Evolutionary conservation across 2,888 invertebrate species (phyloP), one percentile per base, ranked within the genome.

Genomic region (Papilio demoleus): DNA sequence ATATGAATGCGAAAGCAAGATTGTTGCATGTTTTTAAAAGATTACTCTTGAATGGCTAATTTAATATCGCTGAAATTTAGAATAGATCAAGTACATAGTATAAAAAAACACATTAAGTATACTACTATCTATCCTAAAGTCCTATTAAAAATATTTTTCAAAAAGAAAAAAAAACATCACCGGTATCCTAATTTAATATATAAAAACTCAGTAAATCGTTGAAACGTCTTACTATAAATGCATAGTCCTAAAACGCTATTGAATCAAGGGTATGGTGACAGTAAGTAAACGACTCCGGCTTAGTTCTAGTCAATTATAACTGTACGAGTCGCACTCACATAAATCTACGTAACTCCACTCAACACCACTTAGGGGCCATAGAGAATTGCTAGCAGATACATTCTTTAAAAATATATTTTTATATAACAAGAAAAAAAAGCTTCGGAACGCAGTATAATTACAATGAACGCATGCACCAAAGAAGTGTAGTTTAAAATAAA

Each of bases 401-500:
- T 72, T 68, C 73, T 69, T 68, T 72, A 67, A 72, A 73, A 72
- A 73, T 71, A 59, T 64, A 71, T 73, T 69, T 70, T 70, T 70
- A 50, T 45, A 45, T 53, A 53, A 53, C 50, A 50, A 6, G 70
- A 68, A 71, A 67, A 69, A 68, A 68, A 68, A 67, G 70, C 72
- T 70, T 59, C 60, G 70, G 71, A 70, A 70, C 63, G 53, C 61
- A 63, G n/a, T 62, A 58, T 73, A 71, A 74, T 74, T 71, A 74
- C 82, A 81, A 83, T 81, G 81, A 78, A 79, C 78, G 82, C 77
- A 77, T 81, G 68, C 36, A 38, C 62, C 58, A 81, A 79, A 79
- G 80, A 79, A 81, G 79, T 80, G 79, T 83, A 79, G 81, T 83
- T 81, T 78, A 81, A 85, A 85, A 85, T 84, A 84, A 86, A 80